Percentiles rank a stretch among this genome's conserved stretches.
Evolutionary conservation across 92 coral and sea anemone species (phyloP).

Genomic region (Siderastrea siderea): DNA sequence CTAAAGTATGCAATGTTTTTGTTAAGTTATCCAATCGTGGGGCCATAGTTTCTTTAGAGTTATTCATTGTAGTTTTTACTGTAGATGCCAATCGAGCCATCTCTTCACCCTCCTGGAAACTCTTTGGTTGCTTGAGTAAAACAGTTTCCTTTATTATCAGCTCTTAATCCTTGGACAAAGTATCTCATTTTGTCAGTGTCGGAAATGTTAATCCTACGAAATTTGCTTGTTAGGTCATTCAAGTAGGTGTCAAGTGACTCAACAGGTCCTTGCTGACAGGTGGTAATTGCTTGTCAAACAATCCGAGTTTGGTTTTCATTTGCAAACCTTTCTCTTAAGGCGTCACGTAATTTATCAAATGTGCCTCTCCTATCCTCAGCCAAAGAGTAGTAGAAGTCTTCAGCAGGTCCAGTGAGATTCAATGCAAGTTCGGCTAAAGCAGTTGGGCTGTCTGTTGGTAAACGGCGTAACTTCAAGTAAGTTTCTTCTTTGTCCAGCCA

Average conservation of each 20-base stretch:
- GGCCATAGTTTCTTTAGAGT: not conserved
- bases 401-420: not conserved
- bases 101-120: not conserved
- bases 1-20: not conserved
- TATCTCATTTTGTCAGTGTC: conserved; percentile 32
- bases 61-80: conserved; percentile 20
- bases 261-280: conserved; percentile 26
- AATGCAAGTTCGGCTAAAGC: not conserved
- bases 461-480: not conserved
- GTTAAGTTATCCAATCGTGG: not conserved
- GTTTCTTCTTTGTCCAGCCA: not conserved
- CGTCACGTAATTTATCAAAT: not conserved
- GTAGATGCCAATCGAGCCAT: not conserved
- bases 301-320: not conserved
- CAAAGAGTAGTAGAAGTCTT: conserved; percentile 14
- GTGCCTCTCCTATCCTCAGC: not conserved
- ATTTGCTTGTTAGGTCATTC: conserved; percentile 12
- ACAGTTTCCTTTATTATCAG: conserved; percentile 20
- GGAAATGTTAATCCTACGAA: conserved; percentile 18
- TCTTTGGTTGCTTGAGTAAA: conserved; percentile 9
- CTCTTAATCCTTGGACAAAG: conserved; percentile 43
- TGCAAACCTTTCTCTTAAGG: conserved; percentile 4
- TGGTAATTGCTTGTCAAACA: conserved; percentile 25
- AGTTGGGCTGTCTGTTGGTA: not conserved
- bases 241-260: conserved; percentile 46